phyloP scores from a whole-genome alignment of 2,797 vertebrate genomes.

The Allobates femoralis region DNA sequence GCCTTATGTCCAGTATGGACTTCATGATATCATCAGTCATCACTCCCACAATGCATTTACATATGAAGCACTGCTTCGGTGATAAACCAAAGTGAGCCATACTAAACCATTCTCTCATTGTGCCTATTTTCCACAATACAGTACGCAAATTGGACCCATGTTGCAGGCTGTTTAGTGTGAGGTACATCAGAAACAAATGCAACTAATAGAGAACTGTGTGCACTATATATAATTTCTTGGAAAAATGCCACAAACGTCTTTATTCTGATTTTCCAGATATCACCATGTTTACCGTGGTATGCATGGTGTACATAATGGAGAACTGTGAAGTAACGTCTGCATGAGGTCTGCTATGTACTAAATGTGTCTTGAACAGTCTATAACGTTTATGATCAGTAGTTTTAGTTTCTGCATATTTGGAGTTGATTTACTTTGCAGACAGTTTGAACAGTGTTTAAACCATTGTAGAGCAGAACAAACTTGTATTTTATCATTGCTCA shows the following conservation, averaged over 20 bases:
- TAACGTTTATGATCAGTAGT: neutral
- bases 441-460: neutral
- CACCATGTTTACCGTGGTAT: neutral
- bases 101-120: neutral
- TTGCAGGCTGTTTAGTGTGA: neutral
- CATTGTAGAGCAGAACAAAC: constrained; percentile 20
- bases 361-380: too few species aligned
- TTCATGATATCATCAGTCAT: too few species aligned
- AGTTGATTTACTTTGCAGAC: neutral
- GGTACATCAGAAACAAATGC: neutral
- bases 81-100: neutral
- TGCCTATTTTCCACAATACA: neutral
- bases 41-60: too few species aligned
- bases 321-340: neutral
- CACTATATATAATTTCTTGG: too few species aligned
- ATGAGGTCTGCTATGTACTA: neutral
- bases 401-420: constrained; percentile 8
- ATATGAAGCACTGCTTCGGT: neutral
- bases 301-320: neutral
- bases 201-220: too few species aligned
- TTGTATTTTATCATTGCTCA: constrained; percentile 26
- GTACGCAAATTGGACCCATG: neutral
- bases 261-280: neutral
- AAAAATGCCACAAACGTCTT: too few species aligned
- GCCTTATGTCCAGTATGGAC: too few species aligned